These are phyloP conservation scores for Phylloscopus trochilus DNA, from an alignment of 2,113 vertebrate genomes.

Conservation along the genomic window DNA sequence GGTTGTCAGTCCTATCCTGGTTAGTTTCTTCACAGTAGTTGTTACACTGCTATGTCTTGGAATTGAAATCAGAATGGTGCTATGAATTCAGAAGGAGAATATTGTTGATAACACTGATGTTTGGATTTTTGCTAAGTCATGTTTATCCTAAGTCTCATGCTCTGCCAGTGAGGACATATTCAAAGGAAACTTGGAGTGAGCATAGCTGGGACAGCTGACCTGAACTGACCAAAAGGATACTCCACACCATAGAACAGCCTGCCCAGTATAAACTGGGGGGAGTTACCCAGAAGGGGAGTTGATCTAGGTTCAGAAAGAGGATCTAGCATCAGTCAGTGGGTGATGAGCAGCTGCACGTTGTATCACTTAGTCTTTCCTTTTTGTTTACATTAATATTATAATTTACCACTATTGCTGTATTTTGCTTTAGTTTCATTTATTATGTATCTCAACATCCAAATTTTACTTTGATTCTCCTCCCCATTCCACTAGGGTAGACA, in stretches of 20 bases:
- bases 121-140: not conserved
- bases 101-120: not conserved
- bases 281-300: not conserved
- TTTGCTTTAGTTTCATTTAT: not conserved
- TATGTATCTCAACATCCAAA: not conserved
- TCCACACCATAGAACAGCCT: not conserved
- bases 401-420: not conserved
- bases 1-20: not conserved
- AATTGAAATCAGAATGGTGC: not conserved
- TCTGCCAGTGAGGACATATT: not conserved
- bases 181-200: not conserved
- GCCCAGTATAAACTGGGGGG: rapidly evolving
- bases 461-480: not conserved
- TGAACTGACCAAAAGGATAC: not conserved
- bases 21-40: not conserved
- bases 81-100: not conserved
- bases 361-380: not conserved
- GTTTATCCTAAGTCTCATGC: not conserved
- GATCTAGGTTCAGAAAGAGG: not conserved
- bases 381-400: not conserved
- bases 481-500: not conserved
- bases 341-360: not conserved
- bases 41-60: not conserved
- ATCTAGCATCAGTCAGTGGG: not conserved
- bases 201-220: not conserved